These are phyloP conservation scores for Gavia stellata DNA, from an alignment of 2,113 vertebrate species.

Conservation along the genomic window DNA sequence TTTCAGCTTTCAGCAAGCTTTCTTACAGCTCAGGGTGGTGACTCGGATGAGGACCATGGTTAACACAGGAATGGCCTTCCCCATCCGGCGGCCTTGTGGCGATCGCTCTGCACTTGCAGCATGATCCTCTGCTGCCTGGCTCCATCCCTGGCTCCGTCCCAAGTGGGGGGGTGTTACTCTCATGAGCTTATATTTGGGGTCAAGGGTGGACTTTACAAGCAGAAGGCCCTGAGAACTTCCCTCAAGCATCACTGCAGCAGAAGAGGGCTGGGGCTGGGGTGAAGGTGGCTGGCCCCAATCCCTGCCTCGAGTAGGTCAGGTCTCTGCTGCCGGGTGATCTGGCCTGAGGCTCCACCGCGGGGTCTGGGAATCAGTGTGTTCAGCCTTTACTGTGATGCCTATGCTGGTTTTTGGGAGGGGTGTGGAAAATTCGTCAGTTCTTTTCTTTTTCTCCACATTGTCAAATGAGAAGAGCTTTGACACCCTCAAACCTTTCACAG, in stretches of 20 bases:
- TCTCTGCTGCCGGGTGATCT: background rate
- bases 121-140: background rate
- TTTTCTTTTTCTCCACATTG: background rate
- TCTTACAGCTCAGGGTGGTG: background rate
- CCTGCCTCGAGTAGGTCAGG: background rate
- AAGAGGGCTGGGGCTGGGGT: background rate
- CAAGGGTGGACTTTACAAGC: background rate
- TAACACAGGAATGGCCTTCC: background rate
- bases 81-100: background rate
- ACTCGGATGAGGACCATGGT: background rate
- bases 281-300: background rate
- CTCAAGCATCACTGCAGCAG: background rate
- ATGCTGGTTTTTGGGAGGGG: fast-evolving
- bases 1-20: background rate
- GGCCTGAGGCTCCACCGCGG: background rate
- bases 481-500: background rate
- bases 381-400: background rate
- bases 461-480: background rate
- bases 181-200: background rate
- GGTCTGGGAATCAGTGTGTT: background rate
- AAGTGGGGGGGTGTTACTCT: background rate
- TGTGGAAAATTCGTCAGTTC: background rate
- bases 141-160: background rate
- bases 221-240: background rate
- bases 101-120: background rate